These are phyloP conservation scores for Coccyzus lansbergi DNA, from an alignment of 2,797 vertebrate genomes.

Conservation along the genomic window DNA sequence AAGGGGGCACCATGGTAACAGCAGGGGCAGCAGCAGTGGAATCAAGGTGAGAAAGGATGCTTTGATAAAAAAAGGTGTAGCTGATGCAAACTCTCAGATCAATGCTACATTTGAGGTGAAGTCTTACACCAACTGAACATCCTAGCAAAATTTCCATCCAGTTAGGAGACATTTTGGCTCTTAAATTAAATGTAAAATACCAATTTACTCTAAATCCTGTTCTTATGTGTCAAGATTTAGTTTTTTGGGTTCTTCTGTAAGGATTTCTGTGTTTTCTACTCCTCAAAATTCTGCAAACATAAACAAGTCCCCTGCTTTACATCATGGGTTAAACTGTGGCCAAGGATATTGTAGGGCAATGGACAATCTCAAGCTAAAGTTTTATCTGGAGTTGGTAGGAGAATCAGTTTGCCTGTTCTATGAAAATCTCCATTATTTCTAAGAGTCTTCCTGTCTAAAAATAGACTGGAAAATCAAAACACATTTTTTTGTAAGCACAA, in stretches of 20 bases:
- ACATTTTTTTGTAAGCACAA: not conserved
- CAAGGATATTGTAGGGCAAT: not conserved
- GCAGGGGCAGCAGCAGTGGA: not conserved
- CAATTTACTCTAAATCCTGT: not conserved
- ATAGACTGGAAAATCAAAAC: not conserved
- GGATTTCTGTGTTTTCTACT: not conserved
- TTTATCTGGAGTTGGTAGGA: not conserved
- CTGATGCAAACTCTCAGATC: not conserved
- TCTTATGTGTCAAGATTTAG: not conserved
- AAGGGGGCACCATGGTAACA: not conserved
- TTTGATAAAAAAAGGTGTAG: not conserved
- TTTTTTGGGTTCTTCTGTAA: not conserved
- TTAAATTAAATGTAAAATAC: not conserved
- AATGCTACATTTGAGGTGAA: not conserved
- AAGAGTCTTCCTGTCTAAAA: not conserved
- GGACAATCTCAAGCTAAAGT: not conserved
- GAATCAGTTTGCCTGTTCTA: not conserved
- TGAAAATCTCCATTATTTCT: not conserved
- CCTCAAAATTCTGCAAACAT: not conserved
- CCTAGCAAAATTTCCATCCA: not conserved
- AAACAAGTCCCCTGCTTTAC: not conserved
- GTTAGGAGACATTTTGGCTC: not conserved
- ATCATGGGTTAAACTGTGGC: not conserved
- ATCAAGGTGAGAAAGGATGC: not conserved
- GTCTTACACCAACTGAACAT: not conserved